These are phyloP conservation scores for Ceratothoa steindachneri DNA, from an alignment of 2,888 invertebrate genomes.

Conservation along the genomic window DNA sequence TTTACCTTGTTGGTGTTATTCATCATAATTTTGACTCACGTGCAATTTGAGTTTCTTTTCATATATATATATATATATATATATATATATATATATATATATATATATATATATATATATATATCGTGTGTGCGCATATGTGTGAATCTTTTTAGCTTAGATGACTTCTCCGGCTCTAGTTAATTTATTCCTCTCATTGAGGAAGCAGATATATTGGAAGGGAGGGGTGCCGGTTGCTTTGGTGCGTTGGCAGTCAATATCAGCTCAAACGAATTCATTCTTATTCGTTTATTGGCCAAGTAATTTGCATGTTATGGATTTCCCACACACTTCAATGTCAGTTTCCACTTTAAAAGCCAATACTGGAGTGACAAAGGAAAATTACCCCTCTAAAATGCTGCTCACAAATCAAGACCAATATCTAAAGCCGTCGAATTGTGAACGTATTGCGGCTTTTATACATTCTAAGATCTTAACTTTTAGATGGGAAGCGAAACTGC, in stretches of 20 bases:
- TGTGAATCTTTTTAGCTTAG: too few species aligned
- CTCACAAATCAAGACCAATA: conserved; percentile 47
- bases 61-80: neutral
- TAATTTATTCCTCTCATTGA: neutral
- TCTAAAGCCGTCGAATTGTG: conserved; percentile 24
- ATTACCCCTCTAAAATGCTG: conserved; percentile 46
- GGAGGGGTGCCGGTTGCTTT: neutral
- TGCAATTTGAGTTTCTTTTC: too few species aligned
- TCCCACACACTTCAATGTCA: conserved; percentile 47
- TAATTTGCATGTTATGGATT: conserved; percentile 48
- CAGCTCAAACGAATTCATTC: conserved; percentile 15
- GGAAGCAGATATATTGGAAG: conserved; percentile 11
- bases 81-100: conserved; percentile 2
- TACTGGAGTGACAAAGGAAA: conserved; percentile 42
- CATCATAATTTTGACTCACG: too few species aligned
- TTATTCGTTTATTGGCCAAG: conserved; percentile 47
- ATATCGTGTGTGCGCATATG: too few species aligned
- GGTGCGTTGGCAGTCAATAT: neutral
- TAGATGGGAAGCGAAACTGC: neutral
- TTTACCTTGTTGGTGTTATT: too few species aligned
- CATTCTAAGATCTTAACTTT: conserved; percentile 24
- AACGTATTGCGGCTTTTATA: conserved; percentile 37
- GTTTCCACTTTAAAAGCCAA: conserved; percentile 48
- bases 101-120: neutral
- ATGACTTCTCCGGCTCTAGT: too few species aligned